A percentile compares a stretch with the other conserved stretches of the same genome.
Evolutionary conservation across 2,113 vertebrate genomes (phyloP).

Genomic region (Daboia siamensis): DNA sequence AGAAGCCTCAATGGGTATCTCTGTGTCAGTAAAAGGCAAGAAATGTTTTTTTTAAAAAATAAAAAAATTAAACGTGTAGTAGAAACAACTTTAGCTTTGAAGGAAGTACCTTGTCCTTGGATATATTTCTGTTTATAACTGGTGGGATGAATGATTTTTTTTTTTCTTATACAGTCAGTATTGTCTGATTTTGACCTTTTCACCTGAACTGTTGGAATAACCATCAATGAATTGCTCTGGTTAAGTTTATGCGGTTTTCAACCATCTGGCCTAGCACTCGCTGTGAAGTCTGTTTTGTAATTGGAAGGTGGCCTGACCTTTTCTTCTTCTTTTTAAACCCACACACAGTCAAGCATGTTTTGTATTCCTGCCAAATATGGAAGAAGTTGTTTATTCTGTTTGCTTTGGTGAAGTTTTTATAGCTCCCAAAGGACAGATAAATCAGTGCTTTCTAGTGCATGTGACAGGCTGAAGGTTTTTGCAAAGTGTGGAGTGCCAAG

Average conservation of each 20-base stretch:
- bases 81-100: not conserved
- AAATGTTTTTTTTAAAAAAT: not conserved
- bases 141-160: not conserved
- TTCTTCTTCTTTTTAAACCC: not conserved
- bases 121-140: not conserved
- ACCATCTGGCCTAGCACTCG: not conserved
- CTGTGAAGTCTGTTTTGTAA: not conserved
- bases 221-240: not conserved
- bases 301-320: not conserved
- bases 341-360: not conserved
- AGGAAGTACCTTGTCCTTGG: not conserved
- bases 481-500: not conserved
- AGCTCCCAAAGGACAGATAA: not conserved
- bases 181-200: not conserved
- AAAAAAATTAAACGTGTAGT: not conserved
- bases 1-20: slow-evolving; percentile 91
- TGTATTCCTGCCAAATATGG: slow-evolving; percentile 18
- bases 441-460: not conserved
- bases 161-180: not conserved
- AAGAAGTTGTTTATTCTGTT: not conserved
- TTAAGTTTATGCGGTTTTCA: not conserved
- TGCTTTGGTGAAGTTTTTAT: not conserved
- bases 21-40: slow-evolving; percentile 89
- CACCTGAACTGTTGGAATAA: fast-evolving
- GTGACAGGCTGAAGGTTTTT: not conserved